Evolutionary conservation across 2,113 vertebrate species (phyloP), one percentile per base, ranked within the genome.

Genomic region (Notothenia rossii): DNA sequence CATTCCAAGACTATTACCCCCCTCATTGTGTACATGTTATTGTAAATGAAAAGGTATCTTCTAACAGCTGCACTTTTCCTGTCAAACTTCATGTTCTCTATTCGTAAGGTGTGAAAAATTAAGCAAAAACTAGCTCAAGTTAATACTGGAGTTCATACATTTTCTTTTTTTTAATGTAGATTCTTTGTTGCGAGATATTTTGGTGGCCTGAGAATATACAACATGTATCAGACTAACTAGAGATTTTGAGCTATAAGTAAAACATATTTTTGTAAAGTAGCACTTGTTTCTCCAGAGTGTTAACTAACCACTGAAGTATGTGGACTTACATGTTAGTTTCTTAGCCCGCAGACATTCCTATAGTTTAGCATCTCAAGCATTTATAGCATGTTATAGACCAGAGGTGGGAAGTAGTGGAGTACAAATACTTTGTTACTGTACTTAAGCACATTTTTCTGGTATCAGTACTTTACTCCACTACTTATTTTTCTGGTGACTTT

Each of bases 311-410:
- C 72, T 50, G 40, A 56, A 29, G 51, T 33, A 69, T 73, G 55
- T 64, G 40, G 61, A 68, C 49, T 48, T 48, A 14, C 67, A 67
- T 66, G 51, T 50, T 66, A 9, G 45, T 75, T 75, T 84, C 40
- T 11, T 45, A 49, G 12, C 56, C 51, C 43, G 50, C 7, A 11
- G 50, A 14, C 53, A 11, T 48, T 46, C 17, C 12, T 72, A 20
- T 48, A 64, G 33, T 66, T 62, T 60, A 10, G 5, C 18, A 45
- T 85, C n/a, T 80, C 29, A 29, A 51, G 67, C 36, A 33, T 59
- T 2, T 11, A 51, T 2, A 33, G 54, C 48, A 56, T 40, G 43
- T 36, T 45, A 61, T 48, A 43, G 33, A 20, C 49, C 29, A 29
- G 29, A 29, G 29, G 29, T 0, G 29, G 29, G 3, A 29, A 29